Conservation (phyloP, 2,113 vertebrate species). For the Gobio gobio region DNA sequence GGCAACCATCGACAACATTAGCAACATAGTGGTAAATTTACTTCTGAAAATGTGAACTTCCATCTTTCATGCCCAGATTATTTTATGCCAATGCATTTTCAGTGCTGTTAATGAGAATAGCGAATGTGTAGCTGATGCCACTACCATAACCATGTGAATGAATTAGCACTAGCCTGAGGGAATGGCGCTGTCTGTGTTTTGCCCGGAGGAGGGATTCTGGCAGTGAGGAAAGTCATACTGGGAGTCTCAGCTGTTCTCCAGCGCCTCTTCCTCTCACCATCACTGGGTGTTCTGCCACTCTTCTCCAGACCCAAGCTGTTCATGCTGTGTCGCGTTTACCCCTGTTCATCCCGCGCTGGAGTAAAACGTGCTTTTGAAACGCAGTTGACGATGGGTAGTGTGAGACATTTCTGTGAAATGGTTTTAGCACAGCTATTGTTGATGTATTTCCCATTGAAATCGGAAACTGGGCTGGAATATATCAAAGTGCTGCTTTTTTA, state of each 20-base stretch:
- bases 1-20: not conserved
- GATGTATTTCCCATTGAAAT: not conserved
- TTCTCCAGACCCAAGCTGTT: constrained; percentile 34
- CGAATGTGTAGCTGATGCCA: not conserved
- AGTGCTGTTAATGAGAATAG: not conserved
- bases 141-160: not conserved
- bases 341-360: not conserved
- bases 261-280: constrained; percentile 35
- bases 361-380: not conserved
- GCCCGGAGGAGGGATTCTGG: constrained; percentile 22
- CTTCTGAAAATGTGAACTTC: not conserved
- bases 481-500: too few species aligned
- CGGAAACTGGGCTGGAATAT: too few species aligned
- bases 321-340: not conserved
- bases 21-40: not conserved
- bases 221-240: constrained; percentile 6
- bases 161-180: constrained; percentile 19
- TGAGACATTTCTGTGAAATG: not conserved
- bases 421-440: not conserved
- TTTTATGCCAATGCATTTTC: not conserved
- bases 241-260: constrained; percentile 42
- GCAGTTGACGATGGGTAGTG: not conserved
- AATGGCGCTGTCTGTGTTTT: constrained; percentile 18
- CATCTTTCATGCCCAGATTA: not conserved
- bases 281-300: constrained; percentile 9